These are phyloP conservation scores for Scaptomyza cyrtandrae DNA, from an alignment of 2,888 invertebrate genomes.

Conservation along the genomic window DNA sequence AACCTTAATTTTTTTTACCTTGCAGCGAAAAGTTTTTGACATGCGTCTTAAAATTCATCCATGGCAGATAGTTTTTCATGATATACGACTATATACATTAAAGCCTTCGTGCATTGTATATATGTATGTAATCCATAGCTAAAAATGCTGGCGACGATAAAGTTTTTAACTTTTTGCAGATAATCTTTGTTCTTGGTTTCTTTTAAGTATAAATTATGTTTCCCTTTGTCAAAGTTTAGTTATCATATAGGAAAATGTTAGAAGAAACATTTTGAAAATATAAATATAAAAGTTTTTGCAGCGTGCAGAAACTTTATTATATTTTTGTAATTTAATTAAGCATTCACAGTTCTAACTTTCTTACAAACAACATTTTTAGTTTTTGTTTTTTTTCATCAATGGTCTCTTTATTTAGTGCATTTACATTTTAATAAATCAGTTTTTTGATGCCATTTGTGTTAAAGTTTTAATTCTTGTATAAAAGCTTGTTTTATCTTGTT, in stretches of 20 bases:
- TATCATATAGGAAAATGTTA: background rate
- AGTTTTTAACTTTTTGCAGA: slow-evolving; percentile 59
- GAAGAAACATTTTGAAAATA: background rate
- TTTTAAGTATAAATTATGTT: slow-evolving; percentile 54
- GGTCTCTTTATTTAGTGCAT: background rate
- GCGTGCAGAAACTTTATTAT: background rate
- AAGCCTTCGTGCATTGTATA: background rate
- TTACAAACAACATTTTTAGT: background rate
- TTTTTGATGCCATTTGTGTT: background rate
- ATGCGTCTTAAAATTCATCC: slow-evolving; percentile 64
- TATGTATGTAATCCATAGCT: slow-evolving; percentile 15
- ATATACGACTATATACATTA: slow-evolving; percentile 34
- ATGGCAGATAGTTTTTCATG: slow-evolving; percentile 48
- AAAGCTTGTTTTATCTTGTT: background rate
- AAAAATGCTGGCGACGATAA: slow-evolving; percentile 32
- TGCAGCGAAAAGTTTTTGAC: slow-evolving; percentile 62
- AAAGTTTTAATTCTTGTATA: background rate
- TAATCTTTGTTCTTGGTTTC: slow-evolving; percentile 53
- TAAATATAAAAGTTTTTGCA: background rate
- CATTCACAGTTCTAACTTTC: background rate
- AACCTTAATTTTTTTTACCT: slow-evolving; percentile 37
- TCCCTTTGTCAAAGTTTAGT: slow-evolving; percentile 27
- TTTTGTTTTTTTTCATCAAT: background rate
- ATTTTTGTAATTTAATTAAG: slow-evolving; percentile 10
- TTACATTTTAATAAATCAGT: background rate